phyloP scores from a whole-genome alignment of 2,888 invertebrate genomes.

The Acanthosepion esculentum region DNA sequence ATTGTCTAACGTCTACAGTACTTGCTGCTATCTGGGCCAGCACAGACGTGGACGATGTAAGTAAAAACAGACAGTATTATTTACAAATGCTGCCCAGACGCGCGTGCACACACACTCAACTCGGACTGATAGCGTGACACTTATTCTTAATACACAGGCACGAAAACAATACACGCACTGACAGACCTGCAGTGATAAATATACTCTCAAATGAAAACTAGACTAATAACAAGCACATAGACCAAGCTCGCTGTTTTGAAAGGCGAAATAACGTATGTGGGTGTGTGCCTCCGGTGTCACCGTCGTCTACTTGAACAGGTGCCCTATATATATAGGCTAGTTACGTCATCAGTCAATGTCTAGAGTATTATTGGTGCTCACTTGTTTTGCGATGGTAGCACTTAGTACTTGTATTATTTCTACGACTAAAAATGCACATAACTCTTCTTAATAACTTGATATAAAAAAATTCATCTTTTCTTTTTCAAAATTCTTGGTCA shows the following conservation, averaged over 20 bases:
- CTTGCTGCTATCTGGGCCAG: background rate
- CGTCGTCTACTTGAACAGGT: background rate
- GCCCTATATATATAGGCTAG: background rate
- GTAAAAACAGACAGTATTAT: background rate
- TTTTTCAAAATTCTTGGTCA: too few relatives aligned
- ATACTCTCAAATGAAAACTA: background rate
- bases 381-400: background rate
- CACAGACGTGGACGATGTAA: background rate
- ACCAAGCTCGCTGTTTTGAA: background rate
- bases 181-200: background rate
- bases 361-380: background rate
- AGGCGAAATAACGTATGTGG: background rate
- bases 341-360: background rate
- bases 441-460: too few relatives aligned
- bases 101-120: background rate
- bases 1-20: background rate
- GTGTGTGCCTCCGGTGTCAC: background rate
- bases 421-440: too few relatives aligned
- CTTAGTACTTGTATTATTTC: background rate
- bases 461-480: too few relatives aligned
- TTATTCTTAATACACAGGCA: background rate
- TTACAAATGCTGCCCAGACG: conserved; percentile 11
- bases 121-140: background rate
- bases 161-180: background rate
- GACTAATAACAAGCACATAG: background rate